Conservation (phyloP, 2,113 vertebrate genomes). For the Sardina pilchardus region DNA sequence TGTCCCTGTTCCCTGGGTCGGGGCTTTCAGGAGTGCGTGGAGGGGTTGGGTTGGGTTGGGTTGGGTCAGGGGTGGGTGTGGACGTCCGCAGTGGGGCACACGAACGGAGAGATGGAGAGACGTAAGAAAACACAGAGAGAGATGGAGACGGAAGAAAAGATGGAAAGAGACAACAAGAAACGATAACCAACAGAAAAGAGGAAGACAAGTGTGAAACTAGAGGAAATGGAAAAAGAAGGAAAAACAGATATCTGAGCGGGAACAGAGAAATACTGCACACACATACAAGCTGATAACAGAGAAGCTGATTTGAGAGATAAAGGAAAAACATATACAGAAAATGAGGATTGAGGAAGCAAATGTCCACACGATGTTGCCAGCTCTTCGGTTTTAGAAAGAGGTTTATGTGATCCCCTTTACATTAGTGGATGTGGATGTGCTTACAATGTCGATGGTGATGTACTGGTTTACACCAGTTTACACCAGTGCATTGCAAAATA, state of each 20-base stretch:
- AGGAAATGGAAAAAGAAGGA: not conserved
- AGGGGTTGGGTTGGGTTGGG: not conserved
- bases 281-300: not conserved
- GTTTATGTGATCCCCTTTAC: not conserved
- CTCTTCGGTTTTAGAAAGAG: not conserved
- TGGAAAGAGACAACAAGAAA: not conserved
- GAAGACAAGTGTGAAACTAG: not conserved
- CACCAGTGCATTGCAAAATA: no score
- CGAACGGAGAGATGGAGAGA: not conserved
- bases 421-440: not conserved
- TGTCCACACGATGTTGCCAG: not conserved
- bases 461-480: no score
- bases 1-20: slow-evolving; percentile 57
- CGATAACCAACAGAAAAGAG: not conserved
- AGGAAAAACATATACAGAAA: not conserved
- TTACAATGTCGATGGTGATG: not conserved
- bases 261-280: not conserved
- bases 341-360: not conserved
- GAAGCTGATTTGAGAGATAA: not conserved
- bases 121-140: not conserved
- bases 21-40: not conserved
- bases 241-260: not conserved
- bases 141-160: not conserved
- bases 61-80: not conserved
- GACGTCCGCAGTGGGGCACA: not conserved